phyloP scores from a whole-genome alignment of 2,888 invertebrate species.

The Ametastegia equiseti region DNA sequence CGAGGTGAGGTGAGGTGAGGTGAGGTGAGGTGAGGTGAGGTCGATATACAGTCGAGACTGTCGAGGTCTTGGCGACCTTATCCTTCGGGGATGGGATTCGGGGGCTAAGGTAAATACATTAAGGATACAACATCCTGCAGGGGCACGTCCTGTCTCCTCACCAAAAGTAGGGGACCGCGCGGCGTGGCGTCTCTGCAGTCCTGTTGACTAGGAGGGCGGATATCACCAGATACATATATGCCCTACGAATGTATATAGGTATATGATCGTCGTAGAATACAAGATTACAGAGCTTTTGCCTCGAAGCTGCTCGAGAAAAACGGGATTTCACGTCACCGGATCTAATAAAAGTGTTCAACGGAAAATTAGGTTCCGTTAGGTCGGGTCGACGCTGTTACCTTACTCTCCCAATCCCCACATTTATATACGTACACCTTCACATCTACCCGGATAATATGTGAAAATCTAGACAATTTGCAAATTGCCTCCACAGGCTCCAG shows the following conservation, averaged over 20 bases:
- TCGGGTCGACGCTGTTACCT: neutral
- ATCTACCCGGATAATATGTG: neutral
- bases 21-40: constrained; percentile 38
- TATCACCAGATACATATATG: constrained; percentile 24
- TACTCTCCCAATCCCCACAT: neutral
- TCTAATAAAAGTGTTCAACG: constrained; percentile 24
- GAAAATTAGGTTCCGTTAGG: constrained; percentile 1
- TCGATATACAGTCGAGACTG: neutral
- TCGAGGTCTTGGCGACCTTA: constrained; percentile 33
- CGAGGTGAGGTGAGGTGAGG: constrained; percentile 40
- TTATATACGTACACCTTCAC: neutral
- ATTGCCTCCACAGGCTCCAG: neutral
- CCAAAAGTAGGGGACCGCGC: neutral
- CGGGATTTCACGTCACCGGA: neutral
- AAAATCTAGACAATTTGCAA: neutral
- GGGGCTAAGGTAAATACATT: constrained; percentile 73
- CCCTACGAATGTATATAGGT: neutral
- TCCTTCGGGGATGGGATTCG: constrained; percentile 54
- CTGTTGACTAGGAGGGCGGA: constrained; percentile 34
- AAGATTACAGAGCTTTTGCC: neutral
- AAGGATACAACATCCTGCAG: constrained; percentile 71
- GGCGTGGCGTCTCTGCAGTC: constrained; percentile 17
- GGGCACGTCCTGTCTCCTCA: constrained; percentile 66
- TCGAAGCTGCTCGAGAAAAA: neutral
- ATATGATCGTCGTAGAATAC: neutral